These are phyloP conservation scores for Hermaeophaga mercurialis DNA, from an alignment of 2,888 invertebrate genomes.

Conservation along the genomic window DNA sequence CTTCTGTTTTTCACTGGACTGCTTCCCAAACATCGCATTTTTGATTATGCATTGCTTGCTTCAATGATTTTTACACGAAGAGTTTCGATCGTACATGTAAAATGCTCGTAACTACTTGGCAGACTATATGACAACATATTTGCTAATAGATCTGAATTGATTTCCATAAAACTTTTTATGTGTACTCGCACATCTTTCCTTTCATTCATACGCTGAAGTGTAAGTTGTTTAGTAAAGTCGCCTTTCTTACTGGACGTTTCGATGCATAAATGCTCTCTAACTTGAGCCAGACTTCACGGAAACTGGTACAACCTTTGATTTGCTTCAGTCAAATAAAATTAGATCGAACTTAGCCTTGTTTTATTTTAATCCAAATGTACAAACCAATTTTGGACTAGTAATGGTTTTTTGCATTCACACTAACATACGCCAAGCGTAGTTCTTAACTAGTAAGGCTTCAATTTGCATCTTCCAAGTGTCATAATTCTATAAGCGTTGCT, in stretches of 20 bases:
- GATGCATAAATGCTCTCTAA: too few relatives aligned
- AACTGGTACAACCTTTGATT: too few relatives aligned
- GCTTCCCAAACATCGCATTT: constrained; percentile 6
- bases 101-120: constrained; percentile 46
- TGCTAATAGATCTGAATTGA: constrained; percentile 47
- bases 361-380: too few relatives aligned
- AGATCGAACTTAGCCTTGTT: too few relatives aligned
- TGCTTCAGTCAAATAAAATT: too few relatives aligned
- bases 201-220: constrained; percentile 48
- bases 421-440: too few relatives aligned
- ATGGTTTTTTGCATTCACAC: too few relatives aligned
- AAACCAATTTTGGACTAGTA: too few relatives aligned
- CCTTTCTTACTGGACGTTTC: constrained; percentile 53
- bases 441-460: too few relatives aligned
- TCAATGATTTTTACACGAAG: constrained; percentile 47
- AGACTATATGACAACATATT: constrained; percentile 50
- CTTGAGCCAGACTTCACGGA: too few relatives aligned
- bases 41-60: constrained; percentile 39
- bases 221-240: constrained; percentile 52
- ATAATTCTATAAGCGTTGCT: too few relatives aligned
- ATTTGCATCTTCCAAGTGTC: too few relatives aligned
- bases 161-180: constrained; percentile 46
- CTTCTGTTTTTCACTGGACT: constrained; percentile 12
- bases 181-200: constrained; percentile 47
- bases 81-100: constrained; percentile 40